Conservation (phyloP, 2,113 vertebrate genomes). For the Notarius quadriscutis region DNA sequence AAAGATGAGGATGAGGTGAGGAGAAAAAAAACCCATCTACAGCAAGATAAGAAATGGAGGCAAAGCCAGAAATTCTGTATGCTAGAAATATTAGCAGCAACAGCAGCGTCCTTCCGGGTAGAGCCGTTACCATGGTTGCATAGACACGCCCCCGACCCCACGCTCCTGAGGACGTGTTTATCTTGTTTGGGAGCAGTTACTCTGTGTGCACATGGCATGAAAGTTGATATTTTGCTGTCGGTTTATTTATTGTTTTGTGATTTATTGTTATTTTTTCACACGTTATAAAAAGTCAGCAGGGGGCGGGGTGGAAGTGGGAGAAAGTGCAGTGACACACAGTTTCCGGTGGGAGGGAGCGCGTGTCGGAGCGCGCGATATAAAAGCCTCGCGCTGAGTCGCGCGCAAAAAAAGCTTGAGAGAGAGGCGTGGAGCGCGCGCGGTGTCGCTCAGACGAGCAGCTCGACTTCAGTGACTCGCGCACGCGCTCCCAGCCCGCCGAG, state of each 20-base stretch:
- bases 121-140: background rate
- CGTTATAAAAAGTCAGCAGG: background rate
- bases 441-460: background rate
- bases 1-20: too few species aligned
- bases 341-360: conserved; percentile 31
- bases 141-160: background rate
- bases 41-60: background rate
- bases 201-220: background rate
- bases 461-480: background rate
- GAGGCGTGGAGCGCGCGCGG: conserved; percentile 5
- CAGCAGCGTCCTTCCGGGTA: background rate
- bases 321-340: background rate
- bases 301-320: background rate
- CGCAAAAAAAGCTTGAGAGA: conserved; percentile 27
- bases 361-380: conserved; percentile 36
- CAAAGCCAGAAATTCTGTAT: background rate
- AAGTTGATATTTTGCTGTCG: background rate
- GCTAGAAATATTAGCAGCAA: background rate
- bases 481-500: background rate
- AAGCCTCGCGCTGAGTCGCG: conserved; percentile 34
- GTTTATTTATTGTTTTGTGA: background rate
- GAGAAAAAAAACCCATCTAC: too few species aligned
- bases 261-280: background rate
- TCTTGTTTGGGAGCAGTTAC: background rate
- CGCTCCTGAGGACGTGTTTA: background rate